Base-by-base conservation (phyloP, 2,797 vertebrate species). In the Mionectes olivaceus region DNA sequence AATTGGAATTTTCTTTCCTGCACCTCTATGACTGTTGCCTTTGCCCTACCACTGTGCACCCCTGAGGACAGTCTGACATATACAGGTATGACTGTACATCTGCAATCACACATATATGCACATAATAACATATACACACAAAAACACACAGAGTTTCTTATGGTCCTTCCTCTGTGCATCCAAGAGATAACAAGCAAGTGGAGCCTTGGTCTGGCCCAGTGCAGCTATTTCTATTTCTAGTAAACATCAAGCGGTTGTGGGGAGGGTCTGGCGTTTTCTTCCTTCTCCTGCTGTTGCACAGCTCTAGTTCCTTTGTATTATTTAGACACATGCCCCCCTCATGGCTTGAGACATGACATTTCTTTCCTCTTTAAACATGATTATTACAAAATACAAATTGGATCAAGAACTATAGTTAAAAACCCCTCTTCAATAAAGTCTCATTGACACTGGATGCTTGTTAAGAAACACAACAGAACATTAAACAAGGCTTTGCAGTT, bases 351-450 rank as follows among this genome's bases (percentile, higher is more conserved):
- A 71, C 23, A 83, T 64, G 50, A 68, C 21, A 59, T 85, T 68
- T 89, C 39, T 95, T 90, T 94, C 90, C 53, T 89, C 37, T 87
- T 92, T 71, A 61, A 81, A 76, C 39, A 33, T 9, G 16, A 52
- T 68, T 69, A 37, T 88, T 90, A 74, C 33, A 79, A 93, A 90
- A 90, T 12, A 92, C 7, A 5, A 74, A 87, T 10, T 70, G 64
- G 35, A 89, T 59, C 63, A 92, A 92, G 56, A 87, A 28, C 30
- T 56, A 43, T 25, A 52, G 47, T 59, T 44, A 46, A 79, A 70
- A 53, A 30, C 1, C 0, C 19, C 47, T 67, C 53, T 94, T 83
- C 86, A 65, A 59, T 79, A 67, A 83, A 80, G 44, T 64, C 56
- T 37, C 28, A 28, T 44, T 74, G 68, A 83, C 43, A 16, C 41